Base-by-base conservation (phyloP, 2,888 invertebrate genomes). In the Hydrotaea cyrtoneurina region DNA sequence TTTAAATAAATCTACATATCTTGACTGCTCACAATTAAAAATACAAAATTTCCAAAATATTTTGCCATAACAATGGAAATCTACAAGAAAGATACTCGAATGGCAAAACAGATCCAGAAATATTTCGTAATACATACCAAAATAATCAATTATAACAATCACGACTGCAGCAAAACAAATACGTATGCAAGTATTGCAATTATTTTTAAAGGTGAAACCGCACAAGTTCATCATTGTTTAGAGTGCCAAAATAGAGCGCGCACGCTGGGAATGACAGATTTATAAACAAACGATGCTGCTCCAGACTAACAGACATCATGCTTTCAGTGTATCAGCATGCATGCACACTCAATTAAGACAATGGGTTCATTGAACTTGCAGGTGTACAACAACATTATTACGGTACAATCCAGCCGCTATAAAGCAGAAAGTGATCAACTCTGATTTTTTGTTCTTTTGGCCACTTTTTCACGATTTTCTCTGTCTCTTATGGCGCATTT, bases 211-310 rank as follows among this genome's bases (percentile, higher is more conserved):
- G 71, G 53, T 71, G n/a, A 71, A 71, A 53, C 59, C 46, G 53
- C 17, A 71, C 71, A 71, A 71, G 50, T 53, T 71, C 71, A 71
- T 15, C 53, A 31, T 31, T 71, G 71, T 53, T 53, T 71, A 71
- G 11, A 7, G 19, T 13, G 66, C 50, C 21, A 23, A 69, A 69
- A 69, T 21, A 23, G 50, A 50, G 26, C 23, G 21, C 39, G 15
- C 23, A 43, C 26, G 46, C 31, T 59, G 23, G 13, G 59, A 15
- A 26, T 59, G 59, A 59, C 59, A 59, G 15, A 59, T 59, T 59
- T 59, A 26, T 59, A 59, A 59, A 59, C 26, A 59, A 26, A 55
- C n/a, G 2, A 23, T 55, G 13, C 13, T 10, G 10, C 7, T 39
- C 11, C 39, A 39, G 39, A 13, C 17, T 39, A 39, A n/a, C n/a